Conservation (phyloP, 2,797 vertebrate genomes). For the Erithacus rubecula region DNA sequence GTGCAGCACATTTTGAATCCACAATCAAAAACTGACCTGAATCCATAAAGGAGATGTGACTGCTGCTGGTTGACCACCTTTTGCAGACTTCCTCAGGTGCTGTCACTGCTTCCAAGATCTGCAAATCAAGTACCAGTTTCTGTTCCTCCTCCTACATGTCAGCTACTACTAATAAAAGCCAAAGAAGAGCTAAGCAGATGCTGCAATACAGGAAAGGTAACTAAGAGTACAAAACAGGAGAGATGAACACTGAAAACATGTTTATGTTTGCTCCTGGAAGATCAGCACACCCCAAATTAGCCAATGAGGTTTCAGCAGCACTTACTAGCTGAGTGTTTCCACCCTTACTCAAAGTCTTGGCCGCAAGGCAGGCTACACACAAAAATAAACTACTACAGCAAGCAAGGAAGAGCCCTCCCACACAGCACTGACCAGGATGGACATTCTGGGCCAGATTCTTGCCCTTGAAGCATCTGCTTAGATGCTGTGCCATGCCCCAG, state of each 20-base stretch:
- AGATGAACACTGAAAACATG: background rate
- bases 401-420: background rate
- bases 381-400: background rate
- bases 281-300: background rate
- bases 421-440: background rate
- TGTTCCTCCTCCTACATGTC: background rate
- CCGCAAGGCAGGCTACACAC: background rate
- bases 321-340: background rate
- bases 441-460: background rate
- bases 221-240: background rate
- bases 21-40: background rate
- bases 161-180: background rate
- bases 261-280: conserved; percentile 22
- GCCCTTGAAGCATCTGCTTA: background rate
- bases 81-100: background rate
- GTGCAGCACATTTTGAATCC: background rate
- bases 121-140: background rate
- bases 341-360: background rate
- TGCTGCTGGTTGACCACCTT: background rate
- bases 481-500: background rate
- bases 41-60: background rate
- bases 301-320: conserved; percentile 3
- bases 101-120: background rate
- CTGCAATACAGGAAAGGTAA: conserved; percentile 53
- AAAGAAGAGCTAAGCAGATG: background rate